Percentiles rank a stretch among this genome's conserved stretches.
Conservation (phyloP, 2,888 invertebrate genomes). For the Cryptocheilus praepositus region DNA sequence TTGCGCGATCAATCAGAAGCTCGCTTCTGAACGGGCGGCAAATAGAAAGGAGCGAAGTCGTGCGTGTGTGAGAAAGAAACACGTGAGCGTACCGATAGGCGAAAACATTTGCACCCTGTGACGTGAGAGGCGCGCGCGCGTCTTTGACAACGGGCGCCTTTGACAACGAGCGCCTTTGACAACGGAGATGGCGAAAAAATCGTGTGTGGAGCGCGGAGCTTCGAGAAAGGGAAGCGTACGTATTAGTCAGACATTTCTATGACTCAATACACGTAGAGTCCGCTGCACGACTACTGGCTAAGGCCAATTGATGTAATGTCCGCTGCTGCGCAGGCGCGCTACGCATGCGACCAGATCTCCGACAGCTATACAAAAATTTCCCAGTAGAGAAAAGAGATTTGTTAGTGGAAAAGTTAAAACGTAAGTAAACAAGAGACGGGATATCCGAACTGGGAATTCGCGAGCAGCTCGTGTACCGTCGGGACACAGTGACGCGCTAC, state of each 20-base stretch:
- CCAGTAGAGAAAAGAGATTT: constrained; percentile 68
- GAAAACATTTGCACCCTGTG: too few species aligned
- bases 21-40: constrained; percentile 31
- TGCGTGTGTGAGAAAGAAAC: too few species aligned
- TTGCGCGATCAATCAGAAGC: not conserved
- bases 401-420: constrained; percentile 68
- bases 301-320: constrained; percentile 38
- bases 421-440: constrained; percentile 65
- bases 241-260: too few species aligned
- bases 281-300: too few species aligned
- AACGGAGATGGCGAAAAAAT: too few species aligned
- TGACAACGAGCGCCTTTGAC: too few species aligned
- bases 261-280: too few species aligned
- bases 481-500: constrained; percentile 31
- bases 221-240: too few species aligned
- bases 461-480: not conserved
- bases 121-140: too few species aligned
- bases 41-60: constrained; percentile 22
- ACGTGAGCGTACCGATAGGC: too few species aligned
- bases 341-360: constrained; percentile 52
- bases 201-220: too few species aligned
- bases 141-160: too few species aligned
- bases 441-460: constrained; percentile 15
- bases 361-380: constrained; percentile 65
- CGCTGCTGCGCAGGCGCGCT: constrained; percentile 51